Base-by-base conservation (phyloP, 2,888 invertebrate species). In the Netelia virgata region DNA sequence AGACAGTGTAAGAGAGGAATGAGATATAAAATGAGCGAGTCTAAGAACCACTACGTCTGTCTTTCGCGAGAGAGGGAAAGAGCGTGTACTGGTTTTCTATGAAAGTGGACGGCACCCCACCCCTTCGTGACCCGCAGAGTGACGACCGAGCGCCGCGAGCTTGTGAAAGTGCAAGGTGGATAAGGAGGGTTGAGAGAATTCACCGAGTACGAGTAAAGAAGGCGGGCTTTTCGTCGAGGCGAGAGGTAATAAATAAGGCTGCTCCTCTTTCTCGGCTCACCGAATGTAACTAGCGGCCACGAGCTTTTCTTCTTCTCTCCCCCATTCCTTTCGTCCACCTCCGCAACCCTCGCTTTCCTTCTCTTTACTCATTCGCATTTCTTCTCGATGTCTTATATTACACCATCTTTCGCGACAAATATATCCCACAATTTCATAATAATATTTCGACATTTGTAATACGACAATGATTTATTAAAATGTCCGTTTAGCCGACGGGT, bases 141-240 rank as follows among this genome's bases (percentile, higher is more conserved):
- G 82, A 82, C 76, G 82, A 80, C 55, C 83, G 85, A 68, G 86
- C 18, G 68, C 86, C 86, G 81, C 86, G 89, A 87, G 89, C 88
- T 91, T 91, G 90, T 89, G 91, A 91, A 90, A 90, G 88, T 89
- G 89, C 90, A 89, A 89, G 89, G 88, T 88, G 88, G 83, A 88
- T 84, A 86, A 85, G 84, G 84, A 77, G 77, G 73, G 63, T 77
- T 68, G 77, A 41, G 72, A 63, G 53, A 64, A 43, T 64, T 64
- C 64, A 1, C 3, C 14, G 72, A 59, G 72, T 18, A 73, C 61
- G 50, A 74, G 69, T 61, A 66, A 16, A 69, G 57, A 57, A 57
- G 70, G 70, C 73, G 74, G 41, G 74, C 69, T 85, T 80, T 77
- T 88, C 81, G 83, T 77, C 86, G 84, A 73, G 80, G 76, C 77